Conservation (phyloP, 2,113 vertebrate genomes). For the Elanus axillaris region DNA sequence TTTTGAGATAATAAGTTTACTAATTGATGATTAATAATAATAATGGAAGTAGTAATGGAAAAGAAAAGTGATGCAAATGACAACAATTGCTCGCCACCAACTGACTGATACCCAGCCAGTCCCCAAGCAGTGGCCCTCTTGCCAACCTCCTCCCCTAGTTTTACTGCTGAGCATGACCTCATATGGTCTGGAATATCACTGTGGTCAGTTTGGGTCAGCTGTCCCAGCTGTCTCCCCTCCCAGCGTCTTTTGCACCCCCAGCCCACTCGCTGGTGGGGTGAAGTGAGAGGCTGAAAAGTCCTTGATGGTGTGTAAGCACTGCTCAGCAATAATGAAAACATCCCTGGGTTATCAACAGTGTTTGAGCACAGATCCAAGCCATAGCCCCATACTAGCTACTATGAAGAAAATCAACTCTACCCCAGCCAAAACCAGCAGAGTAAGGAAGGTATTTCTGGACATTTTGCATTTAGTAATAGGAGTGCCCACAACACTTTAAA, state of each 20-base stretch:
- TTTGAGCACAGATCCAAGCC: neutral
- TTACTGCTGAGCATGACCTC: neutral
- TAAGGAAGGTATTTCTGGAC: neutral
- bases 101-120: neutral
- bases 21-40: neutral
- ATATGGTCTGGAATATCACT: neutral
- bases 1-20: neutral
- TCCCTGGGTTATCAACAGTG: neutral
- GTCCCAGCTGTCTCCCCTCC: neutral
- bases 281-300: neutral
- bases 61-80: neutral
- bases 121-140: rapidly evolving
- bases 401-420: neutral
- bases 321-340: neutral
- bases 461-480: neutral
- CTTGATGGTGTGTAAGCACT: no score
- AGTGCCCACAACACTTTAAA: neutral
- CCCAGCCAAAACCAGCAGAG: neutral
- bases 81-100: neutral
- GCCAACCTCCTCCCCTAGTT: neutral
- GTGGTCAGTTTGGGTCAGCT: neutral
- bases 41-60: neutral
- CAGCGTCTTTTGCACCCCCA: neutral
- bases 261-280: rapidly evolving
- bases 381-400: neutral